Evolutionary conservation across 2,797 vertebrate genomes (phyloP).

Genomic region (Eulemur rubriventer): DNA sequence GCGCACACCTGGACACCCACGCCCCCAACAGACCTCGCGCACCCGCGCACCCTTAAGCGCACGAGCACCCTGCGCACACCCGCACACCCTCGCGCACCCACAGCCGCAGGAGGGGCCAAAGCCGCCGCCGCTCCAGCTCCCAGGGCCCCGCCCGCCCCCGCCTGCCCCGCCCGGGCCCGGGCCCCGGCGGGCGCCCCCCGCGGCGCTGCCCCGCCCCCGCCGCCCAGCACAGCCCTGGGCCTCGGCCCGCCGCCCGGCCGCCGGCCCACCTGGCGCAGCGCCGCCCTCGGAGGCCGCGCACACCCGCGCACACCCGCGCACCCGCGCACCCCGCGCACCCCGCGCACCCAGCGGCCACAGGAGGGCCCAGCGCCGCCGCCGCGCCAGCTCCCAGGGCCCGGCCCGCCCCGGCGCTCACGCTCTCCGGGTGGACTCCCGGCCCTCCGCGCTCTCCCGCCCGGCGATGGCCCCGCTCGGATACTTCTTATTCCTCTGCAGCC

Average conservation of each 20-base stretch:
- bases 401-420: constrained; percentile 57
- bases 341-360: constrained; percentile 65
- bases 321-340: constrained; percentile 62
- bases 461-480: constrained; percentile 95
- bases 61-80: background rate
- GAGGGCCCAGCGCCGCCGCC: constrained; percentile 61
- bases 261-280: constrained; percentile 57
- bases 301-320: constrained; percentile 72
- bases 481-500: constrained; percentile 93
- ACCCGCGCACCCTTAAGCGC: background rate
- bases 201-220: constrained; percentile 69
- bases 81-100: background rate
- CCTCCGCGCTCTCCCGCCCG: constrained; percentile 73
- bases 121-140: background rate
- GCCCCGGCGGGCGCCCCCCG: constrained; percentile 71
- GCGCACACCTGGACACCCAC: background rate
- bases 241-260: constrained; percentile 42
- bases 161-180: constrained; percentile 33
- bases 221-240: constrained; percentile 57
- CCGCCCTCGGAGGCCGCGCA: constrained; percentile 51
- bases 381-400: constrained; percentile 61
- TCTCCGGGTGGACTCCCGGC: constrained; percentile 65
- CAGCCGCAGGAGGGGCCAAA: constrained; percentile 46
- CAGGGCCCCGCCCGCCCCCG: constrained; percentile 56
- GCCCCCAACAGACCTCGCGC: background rate